A percentile compares a stretch with the other conserved stretches of the same genome.
Conservation (phyloP, 2,113 vertebrate species). For the Phalacrocorax brasilianus region DNA sequence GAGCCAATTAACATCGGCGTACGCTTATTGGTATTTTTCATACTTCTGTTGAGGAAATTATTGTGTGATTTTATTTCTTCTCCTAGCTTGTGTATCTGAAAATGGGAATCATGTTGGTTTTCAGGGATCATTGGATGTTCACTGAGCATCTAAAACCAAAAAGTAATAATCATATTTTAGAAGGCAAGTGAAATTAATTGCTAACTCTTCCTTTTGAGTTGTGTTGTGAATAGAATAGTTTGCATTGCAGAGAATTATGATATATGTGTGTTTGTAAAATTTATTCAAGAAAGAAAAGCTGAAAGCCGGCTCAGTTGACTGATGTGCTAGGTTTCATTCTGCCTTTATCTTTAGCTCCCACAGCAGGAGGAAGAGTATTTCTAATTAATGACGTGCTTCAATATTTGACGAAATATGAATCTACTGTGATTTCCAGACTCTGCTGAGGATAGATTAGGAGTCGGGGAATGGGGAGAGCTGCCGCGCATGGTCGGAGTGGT, state of each 20-base stretch:
- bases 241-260: background rate
- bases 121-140: background rate
- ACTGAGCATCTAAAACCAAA: background rate
- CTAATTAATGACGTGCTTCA: background rate
- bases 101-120: background rate
- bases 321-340: background rate
- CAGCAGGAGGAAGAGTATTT: background rate
- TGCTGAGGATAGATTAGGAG: background rate
- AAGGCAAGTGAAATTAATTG: background rate
- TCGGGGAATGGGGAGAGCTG: background rate
- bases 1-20: background rate
- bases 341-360: background rate
- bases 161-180: background rate
- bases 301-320: background rate
- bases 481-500: background rate
- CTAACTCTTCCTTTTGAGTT: background rate
- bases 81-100: background rate
- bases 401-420: background rate
- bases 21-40: background rate
- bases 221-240: background rate
- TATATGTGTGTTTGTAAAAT: background rate
- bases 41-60: background rate
- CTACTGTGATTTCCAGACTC: background rate
- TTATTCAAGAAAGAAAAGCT: background rate
- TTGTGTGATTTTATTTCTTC: background rate